phyloP scores from a whole-genome alignment of 2,113 vertebrate genomes.

The Podarcis cretensis region DNA sequence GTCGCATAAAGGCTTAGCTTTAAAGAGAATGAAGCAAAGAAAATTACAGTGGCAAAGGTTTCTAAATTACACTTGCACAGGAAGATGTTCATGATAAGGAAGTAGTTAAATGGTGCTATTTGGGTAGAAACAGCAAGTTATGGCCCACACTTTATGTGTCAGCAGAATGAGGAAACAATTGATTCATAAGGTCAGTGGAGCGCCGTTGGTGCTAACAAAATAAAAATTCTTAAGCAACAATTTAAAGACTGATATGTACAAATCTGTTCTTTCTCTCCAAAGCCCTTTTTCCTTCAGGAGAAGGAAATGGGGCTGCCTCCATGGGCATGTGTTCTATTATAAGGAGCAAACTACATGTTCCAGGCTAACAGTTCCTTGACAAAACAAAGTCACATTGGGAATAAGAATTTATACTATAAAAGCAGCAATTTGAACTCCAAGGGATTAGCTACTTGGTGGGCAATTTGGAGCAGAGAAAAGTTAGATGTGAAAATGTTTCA shows the following conservation, averaged over 20 bases:
- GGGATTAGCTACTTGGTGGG: too few relatives aligned
- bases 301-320: not conserved
- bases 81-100: slow-evolving; percentile 72
- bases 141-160: slow-evolving; percentile 57
- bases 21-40: slow-evolving; percentile 62
- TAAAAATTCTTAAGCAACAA: slow-evolving; percentile 4
- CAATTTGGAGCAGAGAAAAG: not conserved
- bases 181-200: slow-evolving; percentile 57
- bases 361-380: not conserved
- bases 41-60: slow-evolving; percentile 74
- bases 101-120: slow-evolving; percentile 78
- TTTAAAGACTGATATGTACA: slow-evolving; percentile 19
- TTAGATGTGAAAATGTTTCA: not conserved
- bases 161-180: slow-evolving; percentile 72
- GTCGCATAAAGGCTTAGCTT: slow-evolving; percentile 53
- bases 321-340: not conserved
- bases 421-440: not conserved
- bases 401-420: not conserved
- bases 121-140: slow-evolving; percentile 63
- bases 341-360: not conserved
- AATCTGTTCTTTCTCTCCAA: not conserved
- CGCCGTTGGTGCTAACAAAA: slow-evolving; percentile 53
- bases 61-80: slow-evolving; percentile 70
- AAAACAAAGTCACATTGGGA: not conserved
- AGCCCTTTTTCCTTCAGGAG: not conserved